Conservation (phyloP, 1,140 invertebrate species). For the Tetraneura akinire region DNA sequence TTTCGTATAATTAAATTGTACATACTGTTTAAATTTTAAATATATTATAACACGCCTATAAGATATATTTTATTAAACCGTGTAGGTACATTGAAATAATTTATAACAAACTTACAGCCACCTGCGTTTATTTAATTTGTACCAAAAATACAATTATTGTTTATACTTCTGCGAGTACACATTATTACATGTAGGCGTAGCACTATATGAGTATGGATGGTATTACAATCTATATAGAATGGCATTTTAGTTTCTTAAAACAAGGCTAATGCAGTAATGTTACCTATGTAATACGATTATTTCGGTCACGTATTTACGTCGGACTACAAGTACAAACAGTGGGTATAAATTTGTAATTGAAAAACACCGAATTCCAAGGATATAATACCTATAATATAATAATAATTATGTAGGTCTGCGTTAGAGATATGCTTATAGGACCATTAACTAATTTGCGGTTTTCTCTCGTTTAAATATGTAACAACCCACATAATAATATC, state of each 20-base stretch:
- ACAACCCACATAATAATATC: no score
- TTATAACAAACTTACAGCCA: no score
- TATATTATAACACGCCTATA: no score
- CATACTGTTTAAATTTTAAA: no score
- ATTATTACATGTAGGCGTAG: not conserved
- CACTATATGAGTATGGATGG: not conserved
- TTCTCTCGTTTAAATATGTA: not conserved
- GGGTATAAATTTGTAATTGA: not conserved
- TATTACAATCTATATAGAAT: not conserved
- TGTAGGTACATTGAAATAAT: no score
- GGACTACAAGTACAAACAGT: not conserved
- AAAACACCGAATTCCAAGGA: constrained; percentile 37
- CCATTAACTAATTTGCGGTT: constrained; percentile 29
- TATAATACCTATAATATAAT: no score
- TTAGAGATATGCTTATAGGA: not conserved
- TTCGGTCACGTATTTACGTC: not conserved
- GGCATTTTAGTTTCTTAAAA: constrained; percentile 15
- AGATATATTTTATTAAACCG: no score
- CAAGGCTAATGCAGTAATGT: not conserved
- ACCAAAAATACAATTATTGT: no score
- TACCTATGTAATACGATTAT: constrained; percentile 10
- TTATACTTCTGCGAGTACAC: no score
- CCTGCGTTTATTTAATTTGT: no score
- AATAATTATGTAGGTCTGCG: not conserved
- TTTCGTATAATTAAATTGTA: no score